Evolutionary conservation across 2,113 vertebrate species (phyloP).

Genomic region (Empidonax traillii): DNA sequence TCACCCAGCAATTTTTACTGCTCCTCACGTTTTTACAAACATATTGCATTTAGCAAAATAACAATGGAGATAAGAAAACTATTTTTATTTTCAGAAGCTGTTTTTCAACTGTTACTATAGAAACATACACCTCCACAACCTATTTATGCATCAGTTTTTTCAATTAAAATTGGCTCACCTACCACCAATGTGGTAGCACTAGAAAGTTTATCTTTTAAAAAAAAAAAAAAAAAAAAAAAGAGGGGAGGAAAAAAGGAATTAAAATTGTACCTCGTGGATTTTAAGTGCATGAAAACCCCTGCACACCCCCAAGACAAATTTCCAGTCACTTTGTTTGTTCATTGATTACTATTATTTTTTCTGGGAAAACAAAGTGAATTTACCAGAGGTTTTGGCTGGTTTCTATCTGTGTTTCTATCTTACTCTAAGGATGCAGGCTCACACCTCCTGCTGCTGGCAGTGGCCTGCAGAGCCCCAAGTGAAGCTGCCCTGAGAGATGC

Average conservation of each 20-base stretch:
- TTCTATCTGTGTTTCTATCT: not conserved
- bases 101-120: not conserved
- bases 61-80: not conserved
- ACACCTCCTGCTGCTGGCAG: not conserved
- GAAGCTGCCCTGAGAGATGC: not conserved
- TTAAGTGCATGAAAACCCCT: not conserved
- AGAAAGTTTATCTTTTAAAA: not conserved
- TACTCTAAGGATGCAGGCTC: not conserved
- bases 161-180: not conserved
- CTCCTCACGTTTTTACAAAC: not conserved
- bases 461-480: not conserved
- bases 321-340: not conserved
- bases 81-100: not conserved
- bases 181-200: not conserved
- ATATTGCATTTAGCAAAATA: not conserved
- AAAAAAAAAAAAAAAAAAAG: not conserved
- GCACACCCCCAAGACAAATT: not conserved
- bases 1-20: not conserved
- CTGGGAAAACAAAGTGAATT: not conserved
- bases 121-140: not conserved
- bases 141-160: not conserved
- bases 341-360: not conserved
- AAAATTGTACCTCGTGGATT: not conserved
- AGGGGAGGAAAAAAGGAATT: accelerated
- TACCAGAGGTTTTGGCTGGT: not conserved